A percentile compares a stretch with the other conserved stretches of the same genome.
Evolutionary conservation across 2,113 vertebrate species (phyloP).

Genomic region (Tichodroma muraria): DNA sequence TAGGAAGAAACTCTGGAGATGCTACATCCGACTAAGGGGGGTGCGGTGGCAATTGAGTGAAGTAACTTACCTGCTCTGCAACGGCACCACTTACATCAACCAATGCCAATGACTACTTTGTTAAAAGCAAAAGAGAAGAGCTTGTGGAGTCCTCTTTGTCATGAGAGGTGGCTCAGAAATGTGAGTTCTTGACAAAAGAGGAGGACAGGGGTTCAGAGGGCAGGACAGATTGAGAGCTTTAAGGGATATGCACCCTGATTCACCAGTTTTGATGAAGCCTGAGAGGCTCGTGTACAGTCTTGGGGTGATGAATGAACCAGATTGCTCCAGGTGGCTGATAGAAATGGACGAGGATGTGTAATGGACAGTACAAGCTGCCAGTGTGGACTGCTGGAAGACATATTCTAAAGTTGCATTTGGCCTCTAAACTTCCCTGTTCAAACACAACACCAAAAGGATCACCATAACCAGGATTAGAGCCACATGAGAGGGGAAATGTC

Average conservation of each 20-base stretch:
- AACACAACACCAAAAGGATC: not conserved
- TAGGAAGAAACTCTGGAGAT: not conserved
- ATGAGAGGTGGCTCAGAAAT: not conserved
- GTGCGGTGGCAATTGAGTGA: not conserved
- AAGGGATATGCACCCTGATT: not conserved
- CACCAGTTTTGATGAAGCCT: not conserved
- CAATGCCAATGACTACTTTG: not conserved
- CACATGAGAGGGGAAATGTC: not conserved
- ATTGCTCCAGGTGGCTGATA: not conserved
- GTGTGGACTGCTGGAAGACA: not conserved
- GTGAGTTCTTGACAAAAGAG: not conserved
- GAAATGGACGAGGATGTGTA: not conserved
- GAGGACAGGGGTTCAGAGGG: not conserved
- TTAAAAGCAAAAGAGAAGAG: not conserved
- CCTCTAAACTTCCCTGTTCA: not conserved
- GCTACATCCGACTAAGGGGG: not conserved
- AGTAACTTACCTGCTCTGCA: not conserved
- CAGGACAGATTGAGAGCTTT: not conserved
- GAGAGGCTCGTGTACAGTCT: not conserved
- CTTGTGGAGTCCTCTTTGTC: not conserved
- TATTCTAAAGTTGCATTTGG: not conserved
- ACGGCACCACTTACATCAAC: not conserved
- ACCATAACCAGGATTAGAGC: not conserved
- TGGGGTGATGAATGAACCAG: not conserved
- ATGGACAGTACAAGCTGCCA: not conserved